These are phyloP conservation scores for Chromoteleia sp. DNA, from an alignment of 2,888 invertebrate genomes.

Conservation along the genomic window DNA sequence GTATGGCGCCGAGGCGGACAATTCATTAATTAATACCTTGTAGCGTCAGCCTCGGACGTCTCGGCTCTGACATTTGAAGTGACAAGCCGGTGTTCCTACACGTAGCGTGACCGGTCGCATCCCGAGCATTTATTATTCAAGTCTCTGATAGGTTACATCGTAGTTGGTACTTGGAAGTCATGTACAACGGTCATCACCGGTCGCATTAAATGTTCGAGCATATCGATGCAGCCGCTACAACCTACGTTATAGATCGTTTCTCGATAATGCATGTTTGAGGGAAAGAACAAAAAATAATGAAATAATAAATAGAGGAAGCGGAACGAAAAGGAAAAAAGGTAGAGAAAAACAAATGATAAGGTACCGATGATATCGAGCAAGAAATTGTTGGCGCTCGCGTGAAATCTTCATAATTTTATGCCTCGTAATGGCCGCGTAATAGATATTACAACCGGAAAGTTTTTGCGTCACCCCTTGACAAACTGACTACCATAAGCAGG, in stretches of 20 bases:
- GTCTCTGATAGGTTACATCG: conserved; percentile 80
- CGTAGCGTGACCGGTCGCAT: conserved; percentile 82
- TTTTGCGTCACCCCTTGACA: conserved; percentile 78
- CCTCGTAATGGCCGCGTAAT: conserved; percentile 63
- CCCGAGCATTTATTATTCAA: conserved; percentile 83
- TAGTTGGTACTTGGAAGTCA: conserved; percentile 78
- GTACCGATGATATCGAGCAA: conserved; percentile 1
- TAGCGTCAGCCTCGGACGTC: conserved; percentile 77
- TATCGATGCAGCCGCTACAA: conserved; percentile 72
- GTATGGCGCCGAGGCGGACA: conserved; percentile 70
- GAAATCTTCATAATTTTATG: conserved; percentile 56
- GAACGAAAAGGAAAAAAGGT: conserved; percentile 3
- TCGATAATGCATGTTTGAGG: conserved; percentile 42
- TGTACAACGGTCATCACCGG: conserved; percentile 76
- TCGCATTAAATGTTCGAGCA: conserved; percentile 77
- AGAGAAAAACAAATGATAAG: neutral
- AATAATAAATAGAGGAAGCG: conserved; percentile 9
- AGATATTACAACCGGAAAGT: conserved; percentile 69
- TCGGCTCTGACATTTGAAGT: conserved; percentile 82
- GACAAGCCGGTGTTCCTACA: conserved; percentile 82
- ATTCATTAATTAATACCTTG: conserved; percentile 83
- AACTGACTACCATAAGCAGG: conserved; percentile 79
- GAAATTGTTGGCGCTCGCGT: conserved; percentile 32
- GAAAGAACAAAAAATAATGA: conserved; percentile 13
- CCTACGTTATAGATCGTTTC: conserved; percentile 47